phyloP scores from a whole-genome alignment of 1,140 invertebrate species.

The Aphaenogaster ashmeadi region DNA sequence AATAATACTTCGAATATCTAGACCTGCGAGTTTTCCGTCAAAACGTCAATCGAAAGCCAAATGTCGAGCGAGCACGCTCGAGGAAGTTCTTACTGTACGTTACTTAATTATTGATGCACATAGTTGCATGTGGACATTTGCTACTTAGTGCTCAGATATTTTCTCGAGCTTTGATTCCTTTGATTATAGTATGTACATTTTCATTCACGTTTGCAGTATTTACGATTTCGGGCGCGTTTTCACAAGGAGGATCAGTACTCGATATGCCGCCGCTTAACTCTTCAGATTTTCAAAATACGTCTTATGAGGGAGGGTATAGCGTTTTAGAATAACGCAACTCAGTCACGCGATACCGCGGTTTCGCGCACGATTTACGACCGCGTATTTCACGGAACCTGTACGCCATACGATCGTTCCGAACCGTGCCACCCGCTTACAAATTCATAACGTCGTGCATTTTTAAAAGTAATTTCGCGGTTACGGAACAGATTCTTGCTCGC shows the following conservation, averaged over 20 bases:
- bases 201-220: not conserved
- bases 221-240: not conserved
- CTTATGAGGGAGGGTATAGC: not conserved
- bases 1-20: constrained; percentile 7
- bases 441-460: not conserved
- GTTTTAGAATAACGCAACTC: not conserved
- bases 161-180: not conserved
- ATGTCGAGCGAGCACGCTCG: constrained; percentile 25
- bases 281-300: constrained; percentile 62
- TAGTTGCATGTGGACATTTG: not conserved
- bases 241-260: not conserved
- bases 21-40: not conserved
- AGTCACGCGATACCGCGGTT: constrained; percentile 55
- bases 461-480: not conserved
- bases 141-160: constrained; percentile 20
- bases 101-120: constrained; percentile 49
- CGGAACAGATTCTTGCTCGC: constrained; percentile 12
- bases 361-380: not conserved
- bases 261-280: constrained; percentile 9
- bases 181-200: not conserved
- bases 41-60: constrained; percentile 33
- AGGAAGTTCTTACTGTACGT: constrained; percentile 24
- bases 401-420: not conserved
- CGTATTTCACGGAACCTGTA: not conserved
- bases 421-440: not conserved